phyloP scores from a whole-genome alignment of 2,113 vertebrate species.

The Pygoscelis antarcticus region DNA sequence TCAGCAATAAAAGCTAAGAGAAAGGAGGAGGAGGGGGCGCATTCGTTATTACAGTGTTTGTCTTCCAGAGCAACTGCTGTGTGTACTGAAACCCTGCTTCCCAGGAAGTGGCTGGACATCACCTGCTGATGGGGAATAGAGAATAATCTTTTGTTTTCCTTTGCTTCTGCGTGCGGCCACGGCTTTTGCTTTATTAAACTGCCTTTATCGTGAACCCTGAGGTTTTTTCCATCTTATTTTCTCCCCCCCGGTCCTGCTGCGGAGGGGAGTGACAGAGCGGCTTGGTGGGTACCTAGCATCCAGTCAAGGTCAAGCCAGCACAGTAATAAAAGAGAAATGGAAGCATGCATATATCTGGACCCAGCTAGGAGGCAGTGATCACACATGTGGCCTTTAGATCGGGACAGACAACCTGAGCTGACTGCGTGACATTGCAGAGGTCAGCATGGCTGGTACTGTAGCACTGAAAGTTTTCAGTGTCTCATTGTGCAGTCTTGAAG shows the following conservation, averaged over 20 bases:
- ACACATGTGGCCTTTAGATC: accelerated
- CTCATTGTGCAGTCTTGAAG: not conserved
- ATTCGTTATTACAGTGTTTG: not conserved
- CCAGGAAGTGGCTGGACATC: not conserved
- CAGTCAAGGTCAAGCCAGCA: not conserved
- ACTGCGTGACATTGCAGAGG: not conserved
- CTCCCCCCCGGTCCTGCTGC: not conserved
- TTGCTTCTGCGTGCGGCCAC: not conserved
- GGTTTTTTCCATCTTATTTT: not conserved
- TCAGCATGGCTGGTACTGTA: not conserved
- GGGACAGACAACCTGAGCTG: not conserved
- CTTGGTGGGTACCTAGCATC: not conserved
- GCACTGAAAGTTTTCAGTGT: accelerated
- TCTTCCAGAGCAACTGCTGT: not conserved
- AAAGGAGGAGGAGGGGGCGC: not conserved
- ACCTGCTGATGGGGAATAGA: not conserved
- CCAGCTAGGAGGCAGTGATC: not conserved
- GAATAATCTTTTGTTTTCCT: not conserved
- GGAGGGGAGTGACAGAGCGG: not conserved
- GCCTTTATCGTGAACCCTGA: not conserved
- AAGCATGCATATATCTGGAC: accelerated
- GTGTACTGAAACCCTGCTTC: not conserved
- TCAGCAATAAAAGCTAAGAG: not conserved
- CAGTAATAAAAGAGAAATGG: not conserved
- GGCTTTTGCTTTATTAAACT: not conserved